Percentiles rank a stretch among this genome's conserved stretches.
phyloP scores from a whole-genome alignment of 2,888 invertebrate species.

The Drosophila putrida region DNA sequence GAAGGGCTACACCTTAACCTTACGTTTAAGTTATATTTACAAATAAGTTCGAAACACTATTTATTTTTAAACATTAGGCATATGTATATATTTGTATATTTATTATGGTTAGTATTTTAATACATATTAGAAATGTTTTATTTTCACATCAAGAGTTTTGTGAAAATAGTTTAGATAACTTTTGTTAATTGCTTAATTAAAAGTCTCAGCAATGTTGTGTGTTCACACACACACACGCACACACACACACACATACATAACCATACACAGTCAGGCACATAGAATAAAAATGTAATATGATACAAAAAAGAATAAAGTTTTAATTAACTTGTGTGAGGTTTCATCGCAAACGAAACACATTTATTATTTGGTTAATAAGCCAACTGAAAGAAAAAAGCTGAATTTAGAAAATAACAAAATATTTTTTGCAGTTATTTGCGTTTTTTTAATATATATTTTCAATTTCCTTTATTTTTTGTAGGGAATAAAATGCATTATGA shows the following conservation, averaged over 20 bases:
- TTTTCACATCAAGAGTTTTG: slow-evolving; percentile 17
- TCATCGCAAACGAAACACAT: slow-evolving; percentile 1
- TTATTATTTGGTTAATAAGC: slow-evolving; percentile 2
- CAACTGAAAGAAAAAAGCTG: not conserved
- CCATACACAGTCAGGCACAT: not conserved
- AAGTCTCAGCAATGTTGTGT: slow-evolving; percentile 20
- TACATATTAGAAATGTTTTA: slow-evolving; percentile 28
- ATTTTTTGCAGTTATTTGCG: not conserved
- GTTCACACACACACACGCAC: not conserved
- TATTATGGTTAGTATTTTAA: slow-evolving; percentile 19
- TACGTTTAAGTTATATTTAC: not conserved
- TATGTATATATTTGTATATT: slow-evolving; percentile 14
- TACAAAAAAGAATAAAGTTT: slow-evolving; percentile 13
- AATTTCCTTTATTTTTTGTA: slow-evolving; percentile 20
- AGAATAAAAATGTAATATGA: slow-evolving; percentile 1
- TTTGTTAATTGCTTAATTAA: slow-evolving; percentile 44
- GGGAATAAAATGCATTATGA: slow-evolving; percentile 43
- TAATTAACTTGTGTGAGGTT: slow-evolving; percentile 2
- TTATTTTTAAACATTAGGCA: not conserved
- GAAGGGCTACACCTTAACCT: not conserved
- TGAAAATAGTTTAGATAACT: slow-evolving; percentile 19
- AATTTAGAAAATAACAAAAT: slow-evolving; percentile 9
- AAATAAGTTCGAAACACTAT: not conserved
- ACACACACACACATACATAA: not conserved
- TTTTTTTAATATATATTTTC: not conserved